Evolutionary conservation across 2,888 invertebrate genomes (phyloP), one percentile per base, ranked within the genome.

Genomic region (Tryphoninae sp.): DNA sequence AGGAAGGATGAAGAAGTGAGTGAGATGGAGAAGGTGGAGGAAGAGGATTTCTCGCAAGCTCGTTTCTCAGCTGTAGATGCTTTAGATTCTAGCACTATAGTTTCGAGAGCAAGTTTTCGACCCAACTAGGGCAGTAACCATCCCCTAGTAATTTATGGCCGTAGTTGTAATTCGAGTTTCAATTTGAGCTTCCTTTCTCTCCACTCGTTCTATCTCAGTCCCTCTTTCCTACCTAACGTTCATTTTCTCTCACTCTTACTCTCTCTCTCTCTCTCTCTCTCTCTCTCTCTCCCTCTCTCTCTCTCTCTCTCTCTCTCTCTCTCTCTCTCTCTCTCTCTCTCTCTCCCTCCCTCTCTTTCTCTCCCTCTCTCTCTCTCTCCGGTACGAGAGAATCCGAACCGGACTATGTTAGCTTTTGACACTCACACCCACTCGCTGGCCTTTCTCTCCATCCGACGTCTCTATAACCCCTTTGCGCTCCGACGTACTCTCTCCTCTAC

Each of bases 131-230:
- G 80, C 87, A 87, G 85, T 83, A 84, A 86, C 86, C 80, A 82
- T 85, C 85, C 86, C 85, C 62, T 9, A 11, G 87, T 89, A 90
- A 90, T 90, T 90, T 89, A 89, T 86, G 83, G 81, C 81, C 82
- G 72, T 85, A 85, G 86, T 87, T 86, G 87, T 88, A 87, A 87
- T 89, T 88, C 84, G 83, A 86, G 87, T 88, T 89, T 87, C 88
- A 87, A 88, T 88, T 88, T 86, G 80, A 80, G 77, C 83, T 80
- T 84, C 65, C 69, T 77, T 74, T 80, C 77, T 79, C 71, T 49
- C 45, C 8, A 53, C 45, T 58, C 61, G n/a, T 40, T 59, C 58
- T 58, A 55, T 68, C 69, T 65, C 22, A 58, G 51, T 8, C 40
- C 13, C 23, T 62, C 45, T 45, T 71, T 42, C 42, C 65, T 64